A percentile compares a stretch with the other conserved stretches of the same genome.
Evolutionary conservation across 1,140 invertebrate species (phyloP).

Genomic region (Chrysopa pallens): DNA sequence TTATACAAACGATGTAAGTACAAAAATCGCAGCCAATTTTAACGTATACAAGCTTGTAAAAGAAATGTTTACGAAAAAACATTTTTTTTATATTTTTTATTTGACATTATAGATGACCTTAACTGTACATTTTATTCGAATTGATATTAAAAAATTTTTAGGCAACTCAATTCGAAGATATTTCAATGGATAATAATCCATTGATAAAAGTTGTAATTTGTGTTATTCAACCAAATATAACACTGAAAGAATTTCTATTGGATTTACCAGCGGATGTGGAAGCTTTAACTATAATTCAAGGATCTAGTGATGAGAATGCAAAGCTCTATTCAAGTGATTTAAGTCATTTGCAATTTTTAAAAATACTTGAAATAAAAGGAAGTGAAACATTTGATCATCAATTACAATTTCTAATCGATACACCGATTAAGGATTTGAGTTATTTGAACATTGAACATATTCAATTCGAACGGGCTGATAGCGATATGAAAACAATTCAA

Average conservation of each 20-base stretch:
- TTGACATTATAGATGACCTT: background rate
- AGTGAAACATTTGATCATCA: constrained; percentile 15
- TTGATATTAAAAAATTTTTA: no score
- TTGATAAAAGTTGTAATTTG: constrained; percentile 36
- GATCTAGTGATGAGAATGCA: constrained; percentile 27
- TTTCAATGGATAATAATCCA: constrained; percentile 8
- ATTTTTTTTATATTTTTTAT: no score
- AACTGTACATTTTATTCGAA: no score
- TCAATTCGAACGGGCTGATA: constrained; percentile 1
- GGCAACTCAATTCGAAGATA: no score
- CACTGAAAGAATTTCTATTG: constrained; percentile 24
- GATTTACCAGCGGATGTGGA: constrained; percentile 32
- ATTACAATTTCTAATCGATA: constrained; percentile 22
- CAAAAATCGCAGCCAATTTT: no score
- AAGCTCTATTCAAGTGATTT: constrained; percentile 30
- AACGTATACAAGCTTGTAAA: no score
- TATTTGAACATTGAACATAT: constrained; percentile 27
- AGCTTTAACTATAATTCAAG: constrained; percentile 26
- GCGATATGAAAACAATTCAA: constrained; percentile 17
- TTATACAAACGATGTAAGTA: constrained; percentile 16
- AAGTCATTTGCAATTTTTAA: constrained; percentile 29
- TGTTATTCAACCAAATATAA: constrained; percentile 27
- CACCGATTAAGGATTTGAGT: constrained; percentile 20
- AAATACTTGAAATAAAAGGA: constrained; percentile 40
- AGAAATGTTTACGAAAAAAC: no score